phyloP scores from a whole-genome alignment of 1,140 invertebrate genomes.

The Panonychus citri region DNA sequence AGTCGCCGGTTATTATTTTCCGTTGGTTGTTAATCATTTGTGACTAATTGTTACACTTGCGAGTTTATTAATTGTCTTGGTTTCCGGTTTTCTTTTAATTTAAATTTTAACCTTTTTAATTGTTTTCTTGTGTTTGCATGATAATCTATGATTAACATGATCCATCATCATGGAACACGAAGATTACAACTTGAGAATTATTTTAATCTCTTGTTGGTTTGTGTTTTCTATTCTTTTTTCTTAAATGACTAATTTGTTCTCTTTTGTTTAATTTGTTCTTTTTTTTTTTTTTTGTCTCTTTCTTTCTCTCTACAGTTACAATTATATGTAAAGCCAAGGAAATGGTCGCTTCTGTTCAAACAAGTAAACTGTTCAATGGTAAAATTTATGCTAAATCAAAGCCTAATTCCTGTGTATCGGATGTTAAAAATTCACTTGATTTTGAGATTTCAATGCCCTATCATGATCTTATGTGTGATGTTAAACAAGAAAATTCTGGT shows the following conservation, averaged over 20 bases:
- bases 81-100: too few relatives aligned
- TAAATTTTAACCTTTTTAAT: too few relatives aligned
- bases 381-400: slow-evolving; percentile 79
- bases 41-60: too few relatives aligned
- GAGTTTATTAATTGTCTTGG: too few relatives aligned
- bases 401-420: slow-evolving; percentile 66
- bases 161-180: too few relatives aligned
- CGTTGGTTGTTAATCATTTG: too few relatives aligned
- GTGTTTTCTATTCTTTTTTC: too few relatives aligned
- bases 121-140: too few relatives aligned
- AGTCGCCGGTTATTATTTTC: too few relatives aligned
- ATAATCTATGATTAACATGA: too few relatives aligned
- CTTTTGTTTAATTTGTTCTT: neutral
- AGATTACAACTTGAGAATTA: too few relatives aligned
- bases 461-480: slow-evolving; percentile 12
- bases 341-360: slow-evolving; percentile 71
- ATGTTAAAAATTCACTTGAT: slow-evolving; percentile 22
- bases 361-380: slow-evolving; percentile 69
- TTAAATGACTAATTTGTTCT: neutral
- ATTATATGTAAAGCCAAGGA: slow-evolving; percentile 44
- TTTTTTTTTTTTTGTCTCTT: neutral
- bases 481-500: slow-evolving; percentile 11
- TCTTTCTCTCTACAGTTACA: slow-evolving; percentile 5
- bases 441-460: slow-evolving; percentile 12
- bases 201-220: too few relatives aligned